These are phyloP conservation scores for Neosilurus mollespiculum DNA, from an alignment of 2,797 vertebrate genomes.

Conservation along the genomic window DNA sequence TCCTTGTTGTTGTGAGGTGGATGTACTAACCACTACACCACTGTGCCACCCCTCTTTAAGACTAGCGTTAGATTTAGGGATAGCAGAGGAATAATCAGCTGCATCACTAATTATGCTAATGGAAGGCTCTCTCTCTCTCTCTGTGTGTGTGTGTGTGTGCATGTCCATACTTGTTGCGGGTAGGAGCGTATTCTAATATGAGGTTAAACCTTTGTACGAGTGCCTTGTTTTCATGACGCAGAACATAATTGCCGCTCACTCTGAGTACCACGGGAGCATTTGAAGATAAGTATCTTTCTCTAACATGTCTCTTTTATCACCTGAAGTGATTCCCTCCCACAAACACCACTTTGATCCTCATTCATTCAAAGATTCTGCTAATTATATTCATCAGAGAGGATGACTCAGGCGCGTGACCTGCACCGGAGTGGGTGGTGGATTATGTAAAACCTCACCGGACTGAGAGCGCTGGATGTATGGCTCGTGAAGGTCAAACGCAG, in stretches of 20 bases:
- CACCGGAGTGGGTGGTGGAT: constrained; percentile 1
- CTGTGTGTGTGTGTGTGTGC: constrained; percentile 19
- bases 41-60: neutral
- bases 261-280: constrained; percentile 30
- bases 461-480: neutral
- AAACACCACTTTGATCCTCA: constrained; percentile 40
- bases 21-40: no score
- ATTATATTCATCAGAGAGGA: constrained; percentile 37
- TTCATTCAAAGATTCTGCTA: constrained; percentile 34
- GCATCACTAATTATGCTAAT: neutral
- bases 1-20: neutral
- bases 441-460: constrained; percentile 10
- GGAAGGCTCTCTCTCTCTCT: constrained; percentile 3
- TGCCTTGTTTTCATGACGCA: constrained; percentile 47
- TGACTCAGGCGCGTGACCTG: constrained; percentile 37
- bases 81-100: neutral
- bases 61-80: neutral
- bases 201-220: constrained; percentile 39
- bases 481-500: neutral
- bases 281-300: constrained; percentile 41
- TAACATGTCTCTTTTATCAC: constrained; percentile 43
- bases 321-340: constrained; percentile 52
- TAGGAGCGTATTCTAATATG: constrained; percentile 21
- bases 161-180: constrained; percentile 3
- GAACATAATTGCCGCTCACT: constrained; percentile 37